phyloP scores from a whole-genome alignment of 2,797 vertebrate genomes.

The Hippopotamyrus pictus region DNA sequence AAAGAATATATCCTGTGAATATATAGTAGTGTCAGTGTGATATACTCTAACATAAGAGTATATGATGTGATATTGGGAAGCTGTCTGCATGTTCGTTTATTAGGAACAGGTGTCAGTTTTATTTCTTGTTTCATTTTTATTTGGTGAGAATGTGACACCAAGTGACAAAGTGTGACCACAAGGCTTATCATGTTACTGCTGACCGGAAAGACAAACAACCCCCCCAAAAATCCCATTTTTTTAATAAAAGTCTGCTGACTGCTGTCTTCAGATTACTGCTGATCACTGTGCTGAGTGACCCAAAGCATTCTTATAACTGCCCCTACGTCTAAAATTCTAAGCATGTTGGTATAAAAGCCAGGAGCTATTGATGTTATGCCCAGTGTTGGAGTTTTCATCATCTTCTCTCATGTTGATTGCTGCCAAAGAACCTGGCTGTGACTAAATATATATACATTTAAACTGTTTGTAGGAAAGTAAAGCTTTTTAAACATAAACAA shows the following conservation, averaged over 20 bases:
- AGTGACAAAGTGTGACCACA: neutral
- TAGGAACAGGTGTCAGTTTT: neutral
- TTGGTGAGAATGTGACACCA: neutral
- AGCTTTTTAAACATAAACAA: neutral
- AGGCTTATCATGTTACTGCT: neutral
- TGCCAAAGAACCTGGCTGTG: neutral
- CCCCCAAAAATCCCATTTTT: neutral
- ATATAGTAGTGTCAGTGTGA: neutral
- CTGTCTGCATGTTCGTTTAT: neutral
- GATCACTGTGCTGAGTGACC: neutral
- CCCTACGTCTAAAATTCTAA: neutral
- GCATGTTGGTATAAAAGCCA: neutral
- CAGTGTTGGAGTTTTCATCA: neutral
- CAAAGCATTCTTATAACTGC: neutral
- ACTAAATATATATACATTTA: neutral
- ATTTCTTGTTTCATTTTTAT: neutral
- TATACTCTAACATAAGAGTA: neutral
- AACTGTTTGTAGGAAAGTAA: neutral
- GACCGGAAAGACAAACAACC: neutral
- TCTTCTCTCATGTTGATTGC: neutral
- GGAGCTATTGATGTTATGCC: neutral
- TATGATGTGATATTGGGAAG: neutral
- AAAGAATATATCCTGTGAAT: neutral
- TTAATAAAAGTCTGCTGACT: slow-evolving; percentile 2
- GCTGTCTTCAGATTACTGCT: slow-evolving; percentile 1